These are phyloP conservation scores for Eutrigla gurnardus DNA, from an alignment of 2,797 vertebrate genomes.

Conservation along the genomic window DNA sequence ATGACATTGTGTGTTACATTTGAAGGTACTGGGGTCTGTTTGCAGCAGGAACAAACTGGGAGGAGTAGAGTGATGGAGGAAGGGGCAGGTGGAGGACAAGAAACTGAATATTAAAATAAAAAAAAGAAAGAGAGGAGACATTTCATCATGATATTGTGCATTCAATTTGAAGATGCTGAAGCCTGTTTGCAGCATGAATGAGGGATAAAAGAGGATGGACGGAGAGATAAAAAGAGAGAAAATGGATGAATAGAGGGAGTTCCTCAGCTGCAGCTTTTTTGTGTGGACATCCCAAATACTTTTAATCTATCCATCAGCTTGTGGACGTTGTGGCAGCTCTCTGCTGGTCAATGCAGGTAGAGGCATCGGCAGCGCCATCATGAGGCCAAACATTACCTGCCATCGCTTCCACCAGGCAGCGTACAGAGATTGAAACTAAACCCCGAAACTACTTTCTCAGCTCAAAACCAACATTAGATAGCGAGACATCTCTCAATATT, in stretches of 20 bases:
- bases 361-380: not conserved
- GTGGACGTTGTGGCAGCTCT: not conserved
- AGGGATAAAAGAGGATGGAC: not conserved
- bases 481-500: too few relatives aligned
- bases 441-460: too few relatives aligned
- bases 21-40: not conserved
- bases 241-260: too few relatives aligned
- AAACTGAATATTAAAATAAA: not conserved
- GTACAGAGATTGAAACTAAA: not conserved
- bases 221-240: not conserved
- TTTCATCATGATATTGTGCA: not conserved
- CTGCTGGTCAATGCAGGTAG: not conserved
- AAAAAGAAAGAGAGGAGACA: not conserved
- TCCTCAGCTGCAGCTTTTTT: not conserved
- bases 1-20: not conserved
- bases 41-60: not conserved
- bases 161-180: not conserved
- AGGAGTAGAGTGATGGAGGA: not conserved
- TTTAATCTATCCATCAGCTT: not conserved
- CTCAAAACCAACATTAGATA: too few relatives aligned
- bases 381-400: slow-evolving; percentile 1
- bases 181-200: not conserved
- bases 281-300: too few relatives aligned
- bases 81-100: not conserved
- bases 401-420: not conserved